Conservation (phyloP, 1,140 invertebrate species). For the Liolophura sinensis region DNA sequence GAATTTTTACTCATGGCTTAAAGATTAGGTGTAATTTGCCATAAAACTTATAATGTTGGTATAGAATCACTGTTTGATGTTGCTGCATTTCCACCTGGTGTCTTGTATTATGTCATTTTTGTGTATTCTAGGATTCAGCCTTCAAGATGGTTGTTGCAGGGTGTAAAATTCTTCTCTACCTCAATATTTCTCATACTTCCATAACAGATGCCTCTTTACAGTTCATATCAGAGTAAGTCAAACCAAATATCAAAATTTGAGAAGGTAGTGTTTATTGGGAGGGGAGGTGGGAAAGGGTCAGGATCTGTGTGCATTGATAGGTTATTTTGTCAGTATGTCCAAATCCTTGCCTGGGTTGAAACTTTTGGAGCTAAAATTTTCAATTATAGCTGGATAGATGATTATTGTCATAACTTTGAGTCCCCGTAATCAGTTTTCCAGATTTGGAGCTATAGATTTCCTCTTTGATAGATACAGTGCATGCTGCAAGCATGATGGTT, state of each 20-base stretch:
- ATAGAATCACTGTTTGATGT: too few species aligned
- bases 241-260: not conserved
- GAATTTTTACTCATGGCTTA: too few species aligned
- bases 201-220: slow-evolving; percentile 55
- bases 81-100: not conserved
- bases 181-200: slow-evolving; percentile 57
- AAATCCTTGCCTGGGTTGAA: too few species aligned
- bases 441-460: not conserved
- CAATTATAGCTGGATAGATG: not conserved
- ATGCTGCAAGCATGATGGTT: too few species aligned
- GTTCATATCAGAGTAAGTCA: slow-evolving; percentile 52
- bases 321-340: too few species aligned
- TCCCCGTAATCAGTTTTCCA: not conserved
- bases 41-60: too few species aligned
- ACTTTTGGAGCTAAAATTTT: not conserved
- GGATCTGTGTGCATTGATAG: too few species aligned
- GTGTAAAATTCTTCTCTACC: slow-evolving; percentile 56
- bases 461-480: not conserved
- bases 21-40: not conserved
- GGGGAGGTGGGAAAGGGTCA: too few species aligned
- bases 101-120: not conserved
- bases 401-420: not conserved
- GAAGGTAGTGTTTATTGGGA: too few species aligned
- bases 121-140: slow-evolving; percentile 47
- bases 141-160: slow-evolving; percentile 50